Evolutionary conservation across 37 sponge, comb jelly and placozoan species (phyloP), one percentile per base, ranked within the genome.

Genomic region (Theonella swinhoei): DNA sequence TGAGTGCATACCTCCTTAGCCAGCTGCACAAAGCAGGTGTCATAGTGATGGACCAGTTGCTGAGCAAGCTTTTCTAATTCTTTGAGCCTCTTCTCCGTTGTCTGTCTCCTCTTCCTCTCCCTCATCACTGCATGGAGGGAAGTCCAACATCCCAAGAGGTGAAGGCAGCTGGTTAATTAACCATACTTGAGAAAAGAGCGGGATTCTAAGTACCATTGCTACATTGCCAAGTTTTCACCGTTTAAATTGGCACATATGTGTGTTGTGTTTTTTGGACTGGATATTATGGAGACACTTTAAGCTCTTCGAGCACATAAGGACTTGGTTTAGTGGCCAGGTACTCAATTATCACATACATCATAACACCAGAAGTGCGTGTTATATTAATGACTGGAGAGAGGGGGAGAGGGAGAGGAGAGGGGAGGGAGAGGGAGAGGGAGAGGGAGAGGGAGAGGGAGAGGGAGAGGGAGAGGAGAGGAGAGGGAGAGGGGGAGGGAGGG

Each of bases 31-130:
- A 93, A 69, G 40, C 91, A 80, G 68, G 32, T 40, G 62, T 90
- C 88, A 72, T 93, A 93, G 22, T 78, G 90, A 54, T 79, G 69
- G 24, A 72, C 74, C n/a, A 68, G 31, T 39, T 83, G 74, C 42
- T 39, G 36, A 0, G 91, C 81, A 23, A 70, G 24, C 32, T 35
- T 59, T 5, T 76, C 72, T 23, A 86, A 42, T 36, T 72, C 70
- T 35, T 89, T 63, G 2, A 73, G 60, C n/a, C 69, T 42, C 32
- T 67, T 47, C 68, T 93, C 91, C 29, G 83, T 14, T 4, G 37
- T 37, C 36, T 79, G 43, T 67, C 91, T 76, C 69, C 64, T 85
- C 41, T 69, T 82, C 40, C 78, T 73, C 70, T 93, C 91, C 31
- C 42, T 71, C n/a, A 28, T 32, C 34, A 78, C 93, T 93, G 74